phyloP scores from a whole-genome alignment of 2,113 vertebrate species.

The Cololabis saira region DNA sequence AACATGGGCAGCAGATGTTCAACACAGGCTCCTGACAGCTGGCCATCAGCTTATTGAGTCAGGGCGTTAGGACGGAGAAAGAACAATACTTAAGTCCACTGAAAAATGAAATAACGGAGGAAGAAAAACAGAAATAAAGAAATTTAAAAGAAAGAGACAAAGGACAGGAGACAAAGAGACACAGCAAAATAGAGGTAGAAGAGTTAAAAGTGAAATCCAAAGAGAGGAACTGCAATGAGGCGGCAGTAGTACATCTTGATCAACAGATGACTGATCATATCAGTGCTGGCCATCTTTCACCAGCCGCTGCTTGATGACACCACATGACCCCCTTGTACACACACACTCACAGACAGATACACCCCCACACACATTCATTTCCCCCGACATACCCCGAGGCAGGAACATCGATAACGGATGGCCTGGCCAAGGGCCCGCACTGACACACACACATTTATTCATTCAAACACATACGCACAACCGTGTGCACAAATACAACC shows the following conservation, averaged over 20 bases:
- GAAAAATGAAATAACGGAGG: background rate
- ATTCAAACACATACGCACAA: constrained; percentile 23
- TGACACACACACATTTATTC: constrained; percentile 46
- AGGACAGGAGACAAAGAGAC: constrained; percentile 6
- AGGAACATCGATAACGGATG: constrained; percentile 93
- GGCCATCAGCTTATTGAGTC: background rate
- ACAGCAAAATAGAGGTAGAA: constrained; percentile 11
- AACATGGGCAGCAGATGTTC: background rate
- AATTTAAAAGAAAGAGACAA: constrained; percentile 6
- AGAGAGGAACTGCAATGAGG: constrained; percentile 54
- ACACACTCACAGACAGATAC: constrained; percentile 41
- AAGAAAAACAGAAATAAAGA: background rate
- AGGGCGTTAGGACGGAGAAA: background rate
- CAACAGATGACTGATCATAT: constrained; percentile 98
- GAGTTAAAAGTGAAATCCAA: constrained; percentile 64
- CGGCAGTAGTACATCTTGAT: constrained; percentile 92
- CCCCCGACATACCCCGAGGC: constrained; percentile 89
- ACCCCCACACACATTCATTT: constrained; percentile 90
- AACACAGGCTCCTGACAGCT: background rate
- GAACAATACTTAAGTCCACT: background rate
- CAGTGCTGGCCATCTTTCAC: constrained; percentile 92
- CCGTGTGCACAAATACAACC: constrained; percentile 56
- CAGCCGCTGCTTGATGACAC: constrained; percentile 96
- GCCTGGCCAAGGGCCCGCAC: constrained; percentile 79
- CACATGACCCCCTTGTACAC: constrained; percentile 81